These are phyloP conservation scores for Genyomyrus donnyi DNA, from an alignment of 2,113 vertebrate genomes.

Conservation along the genomic window DNA sequence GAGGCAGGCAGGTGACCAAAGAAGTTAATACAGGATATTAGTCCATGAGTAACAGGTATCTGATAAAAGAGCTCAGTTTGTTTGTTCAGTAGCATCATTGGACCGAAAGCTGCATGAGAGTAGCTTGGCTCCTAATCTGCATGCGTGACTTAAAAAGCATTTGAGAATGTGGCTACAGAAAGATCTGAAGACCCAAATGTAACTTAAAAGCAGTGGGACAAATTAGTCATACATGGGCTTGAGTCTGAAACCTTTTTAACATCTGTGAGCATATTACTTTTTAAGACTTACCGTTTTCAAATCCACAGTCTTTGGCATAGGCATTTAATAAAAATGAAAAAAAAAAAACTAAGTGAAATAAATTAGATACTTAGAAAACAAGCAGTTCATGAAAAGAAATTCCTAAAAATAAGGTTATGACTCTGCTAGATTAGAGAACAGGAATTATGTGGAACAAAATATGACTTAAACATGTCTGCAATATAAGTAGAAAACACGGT, in stretches of 20 bases:
- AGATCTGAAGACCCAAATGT: constrained; percentile 11
- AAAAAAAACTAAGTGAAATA: constrained; percentile 15
- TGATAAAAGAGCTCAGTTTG: not conserved
- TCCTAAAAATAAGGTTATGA: not conserved
- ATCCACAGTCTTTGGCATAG: constrained; percentile 43
- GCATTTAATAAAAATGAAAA: constrained; percentile 35
- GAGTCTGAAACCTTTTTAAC: constrained; percentile 47
- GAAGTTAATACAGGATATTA: not conserved
- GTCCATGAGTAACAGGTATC: not conserved
- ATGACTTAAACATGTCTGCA: not conserved
- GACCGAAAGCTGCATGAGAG: constrained; percentile 8
- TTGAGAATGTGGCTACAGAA: constrained; percentile 27
- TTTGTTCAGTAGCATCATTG: not conserved
- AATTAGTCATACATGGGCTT: constrained; percentile 49
- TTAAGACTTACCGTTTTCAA: constrained; percentile 41
- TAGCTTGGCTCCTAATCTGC: not conserved
- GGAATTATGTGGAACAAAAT: not conserved
- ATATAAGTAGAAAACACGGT: not conserved
- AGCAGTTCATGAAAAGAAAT: not conserved
- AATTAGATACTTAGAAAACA: not conserved
- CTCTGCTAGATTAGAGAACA: not conserved
- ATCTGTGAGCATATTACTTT: constrained; percentile 45
- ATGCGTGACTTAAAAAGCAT: constrained; percentile 24
- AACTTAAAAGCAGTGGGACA: constrained; percentile 37
- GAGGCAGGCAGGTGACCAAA: not conserved